Conservation (phyloP, 1,140 invertebrate genomes). For the Procambarus clarkii region DNA sequence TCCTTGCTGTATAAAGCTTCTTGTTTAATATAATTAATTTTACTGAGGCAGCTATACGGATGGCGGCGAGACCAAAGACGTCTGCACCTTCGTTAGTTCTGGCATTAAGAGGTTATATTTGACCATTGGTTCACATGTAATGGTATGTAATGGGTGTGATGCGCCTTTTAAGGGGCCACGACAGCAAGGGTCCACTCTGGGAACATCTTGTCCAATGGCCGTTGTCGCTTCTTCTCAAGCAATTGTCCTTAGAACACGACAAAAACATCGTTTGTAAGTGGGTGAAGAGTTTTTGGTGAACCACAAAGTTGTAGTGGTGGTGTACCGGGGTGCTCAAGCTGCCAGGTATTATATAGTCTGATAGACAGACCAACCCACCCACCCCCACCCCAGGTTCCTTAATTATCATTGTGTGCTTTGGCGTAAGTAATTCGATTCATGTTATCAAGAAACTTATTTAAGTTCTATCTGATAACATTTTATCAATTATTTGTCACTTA, state of each 20-base stretch:
- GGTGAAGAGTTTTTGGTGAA: neutral
- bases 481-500: no score
- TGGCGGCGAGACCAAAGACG: neutral
- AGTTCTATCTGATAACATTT: no score
- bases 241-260: neutral
- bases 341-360: no score
- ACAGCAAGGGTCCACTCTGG: neutral
- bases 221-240: neutral
- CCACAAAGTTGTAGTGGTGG: neutral
- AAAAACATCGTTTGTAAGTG: neutral
- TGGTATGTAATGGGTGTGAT: no score
- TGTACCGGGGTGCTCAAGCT: no score
- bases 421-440: no score
- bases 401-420: no score
- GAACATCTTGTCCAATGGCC: neutral
- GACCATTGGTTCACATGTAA: neutral
- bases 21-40: conserved; percentile 5
- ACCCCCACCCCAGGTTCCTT: no score
- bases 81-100: conserved; percentile 14
- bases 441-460: no score
- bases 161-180: neutral
- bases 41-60: neutral
- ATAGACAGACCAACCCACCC: no score
- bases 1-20: conserved; percentile 46
- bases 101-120: neutral